These are phyloP conservation scores for Dasysyrphus tricinctus DNA, from an alignment of 2,888 invertebrate genomes.

Conservation along the genomic window DNA sequence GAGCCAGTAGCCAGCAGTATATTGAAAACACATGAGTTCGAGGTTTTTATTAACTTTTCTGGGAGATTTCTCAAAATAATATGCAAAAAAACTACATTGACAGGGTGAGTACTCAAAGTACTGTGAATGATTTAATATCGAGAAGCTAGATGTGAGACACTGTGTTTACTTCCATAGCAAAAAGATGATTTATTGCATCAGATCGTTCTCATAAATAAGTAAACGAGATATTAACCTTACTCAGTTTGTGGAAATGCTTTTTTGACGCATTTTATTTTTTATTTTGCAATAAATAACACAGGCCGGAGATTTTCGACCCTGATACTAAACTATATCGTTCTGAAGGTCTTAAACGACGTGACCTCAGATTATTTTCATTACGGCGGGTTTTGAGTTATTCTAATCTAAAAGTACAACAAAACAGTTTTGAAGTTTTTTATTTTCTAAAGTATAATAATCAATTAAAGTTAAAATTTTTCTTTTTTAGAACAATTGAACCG, in stretches of 20 bases:
- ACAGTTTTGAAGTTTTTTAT: too few species aligned
- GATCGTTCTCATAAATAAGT: background rate
- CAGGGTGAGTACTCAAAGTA: background rate
- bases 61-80: background rate
- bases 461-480: too few species aligned
- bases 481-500: too few species aligned
- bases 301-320: too few species aligned
- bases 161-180: background rate
- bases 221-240: background rate
- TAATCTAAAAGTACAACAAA: too few species aligned
- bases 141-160: too few species aligned
- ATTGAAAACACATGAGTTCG: too few species aligned
- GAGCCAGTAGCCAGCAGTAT: too few species aligned
- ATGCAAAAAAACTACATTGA: background rate
- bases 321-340: background rate
- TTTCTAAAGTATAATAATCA: too few species aligned
- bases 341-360: background rate
- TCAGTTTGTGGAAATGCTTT: background rate
- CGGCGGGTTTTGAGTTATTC: too few species aligned
- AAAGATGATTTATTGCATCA: background rate
- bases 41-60: background rate
- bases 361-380: too few species aligned
- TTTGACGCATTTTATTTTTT: background rate
- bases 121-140: too few species aligned
- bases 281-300: background rate